Conservation (phyloP, 2,888 invertebrate genomes). For the Eilema depressum region DNA sequence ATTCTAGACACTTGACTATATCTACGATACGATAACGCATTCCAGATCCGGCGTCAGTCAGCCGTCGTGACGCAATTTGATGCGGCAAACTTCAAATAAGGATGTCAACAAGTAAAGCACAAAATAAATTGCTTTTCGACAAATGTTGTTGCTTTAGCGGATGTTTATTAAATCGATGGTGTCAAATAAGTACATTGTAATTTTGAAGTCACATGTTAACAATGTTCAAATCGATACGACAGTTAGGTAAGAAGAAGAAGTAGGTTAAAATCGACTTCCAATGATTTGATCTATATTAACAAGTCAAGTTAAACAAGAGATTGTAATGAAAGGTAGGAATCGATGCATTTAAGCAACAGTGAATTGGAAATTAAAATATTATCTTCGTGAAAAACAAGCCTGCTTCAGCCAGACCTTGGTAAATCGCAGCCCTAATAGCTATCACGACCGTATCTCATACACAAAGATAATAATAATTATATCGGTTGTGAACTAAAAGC, state of each 20-base stretch:
- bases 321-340: not conserved
- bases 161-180: not conserved
- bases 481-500: conserved; percentile 67
- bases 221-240: not conserved
- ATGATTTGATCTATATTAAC: not conserved
- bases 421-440: conserved; percentile 37
- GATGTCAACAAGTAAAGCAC: conserved; percentile 16
- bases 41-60: conserved; percentile 46
- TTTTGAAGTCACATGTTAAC: not conserved
- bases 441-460: conserved; percentile 59
- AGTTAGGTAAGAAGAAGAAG: too few species aligned
- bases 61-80: conserved; percentile 58
- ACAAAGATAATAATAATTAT: conserved; percentile 64
- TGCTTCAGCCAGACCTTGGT: not conserved
- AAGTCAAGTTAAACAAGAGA: not conserved
- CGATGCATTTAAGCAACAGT: not conserved
- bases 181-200: not conserved
- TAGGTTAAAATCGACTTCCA: not conserved
- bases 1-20: conserved; percentile 41
- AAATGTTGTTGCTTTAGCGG: not conserved
- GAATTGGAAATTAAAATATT: not conserved
- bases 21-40: conserved; percentile 54
- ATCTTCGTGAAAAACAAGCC: not conserved
- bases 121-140: not conserved
- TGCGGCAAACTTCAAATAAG: conserved; percentile 29